Conservation (phyloP, 2,888 invertebrate species). For the Rotaria sp. region DNA sequence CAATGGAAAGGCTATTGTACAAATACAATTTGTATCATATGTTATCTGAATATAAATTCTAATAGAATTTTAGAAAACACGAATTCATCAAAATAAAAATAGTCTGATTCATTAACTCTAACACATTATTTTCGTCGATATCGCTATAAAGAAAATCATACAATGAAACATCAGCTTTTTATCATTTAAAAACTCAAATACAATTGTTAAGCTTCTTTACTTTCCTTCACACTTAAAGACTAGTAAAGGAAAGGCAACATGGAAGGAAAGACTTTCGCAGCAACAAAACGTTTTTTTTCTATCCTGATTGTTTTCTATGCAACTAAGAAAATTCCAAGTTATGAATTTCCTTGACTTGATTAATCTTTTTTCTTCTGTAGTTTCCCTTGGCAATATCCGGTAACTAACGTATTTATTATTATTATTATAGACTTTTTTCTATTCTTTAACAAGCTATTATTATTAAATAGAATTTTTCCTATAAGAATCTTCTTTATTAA, state of each 20-base stretch:
- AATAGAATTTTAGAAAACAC: too few species aligned
- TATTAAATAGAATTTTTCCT: not conserved
- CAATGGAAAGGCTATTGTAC: too few species aligned
- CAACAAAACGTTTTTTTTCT: not conserved
- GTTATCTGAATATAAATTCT: too few species aligned
- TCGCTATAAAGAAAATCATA: too few species aligned
- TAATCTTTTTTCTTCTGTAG: not conserved
- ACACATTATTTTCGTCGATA: too few species aligned
- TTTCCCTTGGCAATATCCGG: not conserved
- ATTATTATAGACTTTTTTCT: not conserved
- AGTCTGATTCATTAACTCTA: too few species aligned
- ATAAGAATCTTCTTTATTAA: not conserved
- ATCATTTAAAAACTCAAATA: not conserved
- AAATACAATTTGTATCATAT: too few species aligned
- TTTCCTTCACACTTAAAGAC: not conserved
- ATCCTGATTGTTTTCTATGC: not conserved
- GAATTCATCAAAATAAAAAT: too few species aligned
- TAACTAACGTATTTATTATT: not conserved
- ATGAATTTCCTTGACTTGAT: not conserved
- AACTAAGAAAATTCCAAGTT: not conserved
- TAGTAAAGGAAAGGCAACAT: not conserved
- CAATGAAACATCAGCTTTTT: too few species aligned
- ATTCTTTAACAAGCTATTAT: not conserved
- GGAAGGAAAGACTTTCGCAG: not conserved
- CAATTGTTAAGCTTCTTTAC: not conserved